Base-by-base conservation (phyloP, 64 coral and sea anemone species). In the Hydrozoanthus tunicans region DNA sequence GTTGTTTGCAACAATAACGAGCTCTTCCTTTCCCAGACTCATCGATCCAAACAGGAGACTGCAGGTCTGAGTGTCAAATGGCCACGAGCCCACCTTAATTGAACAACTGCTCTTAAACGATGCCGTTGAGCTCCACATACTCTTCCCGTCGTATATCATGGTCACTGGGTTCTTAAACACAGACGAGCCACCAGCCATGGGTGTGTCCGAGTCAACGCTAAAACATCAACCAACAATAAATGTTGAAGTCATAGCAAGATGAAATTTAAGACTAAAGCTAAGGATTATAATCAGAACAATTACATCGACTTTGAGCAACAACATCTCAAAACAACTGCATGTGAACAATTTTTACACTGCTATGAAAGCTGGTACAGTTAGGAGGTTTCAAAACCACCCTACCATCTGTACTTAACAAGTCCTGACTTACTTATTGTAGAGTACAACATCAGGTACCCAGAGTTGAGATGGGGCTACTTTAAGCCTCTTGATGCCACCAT, bases 31-130 rank as follows among this genome's bases (percentile, higher is more conserved):
- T 17, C 66, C 17, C 17, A 69, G 66, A 56, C 62, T 85, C 62
- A 85, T 79, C 24, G 89, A 91, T 20, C 89, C 89, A 70, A 91
- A 91, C 6, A 10, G 6, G 9, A 81, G 64, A 7, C n/a, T 81
- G 70, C 90, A 91, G 5, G 70, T 60, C 65, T 91, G 90, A 0
- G 12, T 58, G 43, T 85, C 81, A 70, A 85, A 85, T 5, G 81
- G 81, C 81, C 81, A 85, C 15, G 51, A 67, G 4, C 51, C 10
- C 3, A 85, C 81, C 3, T 69, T 64, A 6, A 65, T 85, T 14
- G 55, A 4, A 85, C 81, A 85, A 12, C 81, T 85, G 10, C 27
- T 17, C 7, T 85, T 68, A 7, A 85, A 54, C 5, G 81, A 68
- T 1, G 62, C 17, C 3, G 81, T 11, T 5, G 81, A 85, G 0